A percentile compares a stretch with the other conserved stretches of the same genome.
Evolutionary conservation across 2,888 invertebrate species (phyloP).

Genomic region (Napeogenes sylphis): DNA sequence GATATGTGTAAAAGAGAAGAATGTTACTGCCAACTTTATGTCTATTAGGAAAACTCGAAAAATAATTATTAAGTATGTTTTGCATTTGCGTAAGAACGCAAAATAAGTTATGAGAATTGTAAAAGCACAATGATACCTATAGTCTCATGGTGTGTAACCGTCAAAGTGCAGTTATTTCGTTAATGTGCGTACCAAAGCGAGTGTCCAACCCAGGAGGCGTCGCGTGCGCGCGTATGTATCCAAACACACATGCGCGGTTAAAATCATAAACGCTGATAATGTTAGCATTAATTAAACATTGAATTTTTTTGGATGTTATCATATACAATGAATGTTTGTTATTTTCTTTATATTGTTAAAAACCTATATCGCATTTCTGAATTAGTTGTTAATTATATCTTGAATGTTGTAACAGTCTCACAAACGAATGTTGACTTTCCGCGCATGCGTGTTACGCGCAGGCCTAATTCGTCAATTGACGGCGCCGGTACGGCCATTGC

Average conservation of each 20-base stretch:
- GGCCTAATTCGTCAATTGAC: conserved; percentile 77
- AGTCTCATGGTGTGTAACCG: conserved; percentile 1
- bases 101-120: conserved; percentile 16
- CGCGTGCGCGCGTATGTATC: conserved; percentile 55
- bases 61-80: conserved; percentile 21
- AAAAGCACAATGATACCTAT: conserved; percentile 4
- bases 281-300: conserved; percentile 16
- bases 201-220: conserved; percentile 60
- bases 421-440: conserved; percentile 6
- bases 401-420: background rate
- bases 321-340: background rate
- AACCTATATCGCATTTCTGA: background rate
- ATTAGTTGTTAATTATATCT: conserved; percentile 1
- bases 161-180: conserved; percentile 5
- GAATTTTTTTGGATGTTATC: background rate
- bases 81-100: conserved; percentile 28
- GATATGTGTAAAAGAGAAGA: conserved; percentile 21
- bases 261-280: background rate
- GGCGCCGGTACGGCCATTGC: conserved; percentile 72
- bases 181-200: conserved; percentile 37
- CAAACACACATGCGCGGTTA: conserved; percentile 41
- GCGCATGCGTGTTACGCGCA: conserved; percentile 50
- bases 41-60: conserved; percentile 15
- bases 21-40: conserved; percentile 25
- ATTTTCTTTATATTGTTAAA: background rate